Conservation (phyloP, 2,113 vertebrate genomes). For the Chiloscyllium plagiosum region DNA sequence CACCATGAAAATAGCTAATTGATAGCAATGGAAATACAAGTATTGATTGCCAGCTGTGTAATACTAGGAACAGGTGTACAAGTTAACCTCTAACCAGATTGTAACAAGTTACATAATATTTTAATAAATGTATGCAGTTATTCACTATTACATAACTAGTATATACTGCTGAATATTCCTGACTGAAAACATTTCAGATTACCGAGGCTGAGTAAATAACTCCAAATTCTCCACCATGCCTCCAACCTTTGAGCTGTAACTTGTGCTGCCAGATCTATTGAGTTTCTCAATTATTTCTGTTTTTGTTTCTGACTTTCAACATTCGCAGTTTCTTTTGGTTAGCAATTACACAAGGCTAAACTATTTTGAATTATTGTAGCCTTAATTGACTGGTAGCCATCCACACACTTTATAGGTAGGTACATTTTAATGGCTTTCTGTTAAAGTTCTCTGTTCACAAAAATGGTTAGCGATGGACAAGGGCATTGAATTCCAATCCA, state of each 20-base stretch:
- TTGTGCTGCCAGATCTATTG: no score
- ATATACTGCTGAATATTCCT: background rate
- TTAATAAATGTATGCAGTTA: background rate
- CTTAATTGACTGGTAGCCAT: background rate
- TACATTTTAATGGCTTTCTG: background rate
- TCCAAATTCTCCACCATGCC: background rate
- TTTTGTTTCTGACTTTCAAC: no score
- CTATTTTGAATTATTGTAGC: background rate
- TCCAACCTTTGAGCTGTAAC: no score
- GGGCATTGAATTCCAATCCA: background rate
- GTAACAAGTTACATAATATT: background rate
- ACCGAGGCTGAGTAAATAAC: background rate
- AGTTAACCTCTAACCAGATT: conserved; percentile 12
- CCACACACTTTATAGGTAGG: background rate
- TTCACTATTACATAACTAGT: background rate
- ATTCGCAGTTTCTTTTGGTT: no score
- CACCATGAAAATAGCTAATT: conserved; percentile 16
- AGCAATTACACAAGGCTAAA: background rate
- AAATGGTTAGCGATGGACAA: no score
- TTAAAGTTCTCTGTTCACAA: background rate
- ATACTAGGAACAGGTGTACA: conserved; percentile 14
- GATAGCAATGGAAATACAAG: background rate
- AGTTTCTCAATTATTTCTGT: no score
- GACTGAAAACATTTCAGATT: background rate
- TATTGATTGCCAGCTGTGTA: background rate